These are phyloP conservation scores for Entomobrya proxima DNA, from an alignment of 2,888 invertebrate genomes.

Conservation along the genomic window DNA sequence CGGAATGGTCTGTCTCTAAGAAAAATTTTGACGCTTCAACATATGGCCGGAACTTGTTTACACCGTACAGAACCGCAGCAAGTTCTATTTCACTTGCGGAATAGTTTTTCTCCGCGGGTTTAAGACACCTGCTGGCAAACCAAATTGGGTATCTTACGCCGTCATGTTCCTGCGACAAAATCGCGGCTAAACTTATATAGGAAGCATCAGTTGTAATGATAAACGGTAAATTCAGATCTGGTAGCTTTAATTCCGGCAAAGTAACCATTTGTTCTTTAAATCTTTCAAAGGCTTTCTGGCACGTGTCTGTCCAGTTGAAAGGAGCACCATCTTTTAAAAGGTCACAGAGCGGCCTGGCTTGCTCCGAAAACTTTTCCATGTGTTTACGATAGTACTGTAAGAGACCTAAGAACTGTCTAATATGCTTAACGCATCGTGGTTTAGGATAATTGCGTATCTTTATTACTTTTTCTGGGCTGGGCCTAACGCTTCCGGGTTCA, in stretches of 20 bases:
- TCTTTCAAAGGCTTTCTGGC: slow-evolving; percentile 51
- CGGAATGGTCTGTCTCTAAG: slow-evolving; percentile 78
- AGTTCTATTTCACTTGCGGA: slow-evolving; percentile 78
- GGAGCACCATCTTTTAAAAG: not conserved
- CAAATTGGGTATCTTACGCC: slow-evolving; percentile 70
- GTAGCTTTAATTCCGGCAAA: slow-evolving; percentile 68
- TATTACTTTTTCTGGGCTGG: slow-evolving; percentile 76
- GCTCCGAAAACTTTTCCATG: slow-evolving; percentile 48
- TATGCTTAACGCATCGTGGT: slow-evolving; percentile 54
- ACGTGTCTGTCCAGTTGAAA: slow-evolving; percentile 47
- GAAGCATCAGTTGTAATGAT: slow-evolving; percentile 75
- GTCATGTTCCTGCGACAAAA: slow-evolving; percentile 73
- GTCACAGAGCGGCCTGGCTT: slow-evolving; percentile 43
- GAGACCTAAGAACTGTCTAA: slow-evolving; percentile 66
- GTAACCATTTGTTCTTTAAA: slow-evolving; percentile 10
- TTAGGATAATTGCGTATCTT: slow-evolving; percentile 60
- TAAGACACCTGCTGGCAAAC: slow-evolving; percentile 69
- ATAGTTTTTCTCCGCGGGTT: slow-evolving; percentile 77
- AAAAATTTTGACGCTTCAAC: slow-evolving; percentile 77
- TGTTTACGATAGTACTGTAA: slow-evolving; percentile 60
- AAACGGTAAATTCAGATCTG: slow-evolving; percentile 71
- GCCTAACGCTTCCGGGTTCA: slow-evolving; percentile 76
- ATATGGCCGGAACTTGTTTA: slow-evolving; percentile 77
- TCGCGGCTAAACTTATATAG: slow-evolving; percentile 74
- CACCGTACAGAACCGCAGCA: slow-evolving; percentile 76